Conservation (phyloP, 2,113 vertebrate genomes). For the Hippolais icterina region DNA sequence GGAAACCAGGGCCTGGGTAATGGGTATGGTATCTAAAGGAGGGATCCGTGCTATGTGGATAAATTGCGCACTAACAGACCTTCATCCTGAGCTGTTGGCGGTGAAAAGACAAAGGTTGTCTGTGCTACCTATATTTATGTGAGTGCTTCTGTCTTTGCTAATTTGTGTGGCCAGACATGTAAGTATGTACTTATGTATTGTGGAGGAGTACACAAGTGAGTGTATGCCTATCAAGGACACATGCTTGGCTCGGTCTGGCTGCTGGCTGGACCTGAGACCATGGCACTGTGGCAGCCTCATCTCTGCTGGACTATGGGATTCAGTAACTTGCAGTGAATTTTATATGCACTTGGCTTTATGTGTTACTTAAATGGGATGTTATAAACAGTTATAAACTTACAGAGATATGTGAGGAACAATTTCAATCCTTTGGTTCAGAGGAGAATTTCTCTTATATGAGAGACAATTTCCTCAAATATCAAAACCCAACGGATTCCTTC, state of each 20-base stretch:
- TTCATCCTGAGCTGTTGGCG: neutral
- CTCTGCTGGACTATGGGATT: neutral
- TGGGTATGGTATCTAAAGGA: neutral
- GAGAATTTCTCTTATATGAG: neutral
- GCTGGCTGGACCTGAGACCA: neutral
- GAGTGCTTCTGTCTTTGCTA: neutral
- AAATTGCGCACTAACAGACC: neutral
- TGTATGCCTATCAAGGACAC: accelerated
- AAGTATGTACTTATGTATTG: accelerated
- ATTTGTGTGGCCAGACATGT: neutral
- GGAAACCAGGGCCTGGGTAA: neutral
- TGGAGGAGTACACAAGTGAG: accelerated
- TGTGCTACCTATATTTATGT: neutral
- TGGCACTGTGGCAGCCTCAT: neutral
- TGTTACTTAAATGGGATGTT: neutral
- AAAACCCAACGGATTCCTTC: neutral
- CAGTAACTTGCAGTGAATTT: neutral
- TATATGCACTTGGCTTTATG: neutral
- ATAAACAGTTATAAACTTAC: neutral
- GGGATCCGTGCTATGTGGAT: too few relatives aligned
- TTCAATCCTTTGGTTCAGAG: conserved; percentile 2
- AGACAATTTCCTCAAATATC: conserved; percentile 38
- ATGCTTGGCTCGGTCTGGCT: neutral
- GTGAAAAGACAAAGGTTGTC: neutral
- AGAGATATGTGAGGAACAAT: neutral